These are phyloP conservation scores for Protonibea diacanthus DNA, from an alignment of 2,797 vertebrate genomes.

Conservation along the genomic window DNA sequence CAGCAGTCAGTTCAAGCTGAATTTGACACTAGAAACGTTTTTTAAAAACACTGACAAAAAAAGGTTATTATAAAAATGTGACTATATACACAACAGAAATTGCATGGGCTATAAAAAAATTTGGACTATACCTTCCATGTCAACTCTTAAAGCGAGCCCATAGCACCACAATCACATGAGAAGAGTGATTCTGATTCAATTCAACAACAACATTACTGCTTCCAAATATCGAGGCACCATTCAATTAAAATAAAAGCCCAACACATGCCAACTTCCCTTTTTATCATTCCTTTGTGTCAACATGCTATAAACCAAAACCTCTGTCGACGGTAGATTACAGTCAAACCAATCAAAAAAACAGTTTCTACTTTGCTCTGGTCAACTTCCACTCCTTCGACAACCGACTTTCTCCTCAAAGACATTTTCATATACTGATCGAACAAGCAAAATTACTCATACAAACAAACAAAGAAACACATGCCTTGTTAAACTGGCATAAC, in stretches of 20 bases:
- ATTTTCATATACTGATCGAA: conserved; percentile 25
- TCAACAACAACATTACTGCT: conserved; percentile 18
- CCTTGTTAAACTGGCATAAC: conserved; percentile 62
- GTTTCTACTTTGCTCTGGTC: conserved; percentile 26
- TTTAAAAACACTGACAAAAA: conserved; percentile 48
- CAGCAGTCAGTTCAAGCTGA: conserved; percentile 9
- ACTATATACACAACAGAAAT: conserved; percentile 61
- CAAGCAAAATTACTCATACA: conserved; percentile 33
- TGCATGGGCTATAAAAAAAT: conserved; percentile 34
- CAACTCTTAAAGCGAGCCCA: conserved; percentile 34
- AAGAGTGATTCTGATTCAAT: conserved; percentile 21
- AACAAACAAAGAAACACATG: conserved; percentile 28
- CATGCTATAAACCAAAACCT: conserved; percentile 13
- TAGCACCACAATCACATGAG: conserved; percentile 57
- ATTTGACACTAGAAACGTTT: conserved; percentile 35
- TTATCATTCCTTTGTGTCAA: conserved; percentile 43
- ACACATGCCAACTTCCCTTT: conserved; percentile 64
- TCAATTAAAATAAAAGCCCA: conserved; percentile 18
- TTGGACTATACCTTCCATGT: conserved; percentile 17
- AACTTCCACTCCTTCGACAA: conserved; percentile 20
- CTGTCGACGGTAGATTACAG: neutral
- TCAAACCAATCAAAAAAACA: neutral
- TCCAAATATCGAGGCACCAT: conserved; percentile 43
- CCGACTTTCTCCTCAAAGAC: neutral
- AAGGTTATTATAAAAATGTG: conserved; percentile 45